A percentile compares a stretch with the other conserved stretches of the same genome.
These are phyloP conservation scores for Coturnix japonica DNA, from an alignment of 2,113 vertebrate genomes.

Conservation along the genomic window DNA sequence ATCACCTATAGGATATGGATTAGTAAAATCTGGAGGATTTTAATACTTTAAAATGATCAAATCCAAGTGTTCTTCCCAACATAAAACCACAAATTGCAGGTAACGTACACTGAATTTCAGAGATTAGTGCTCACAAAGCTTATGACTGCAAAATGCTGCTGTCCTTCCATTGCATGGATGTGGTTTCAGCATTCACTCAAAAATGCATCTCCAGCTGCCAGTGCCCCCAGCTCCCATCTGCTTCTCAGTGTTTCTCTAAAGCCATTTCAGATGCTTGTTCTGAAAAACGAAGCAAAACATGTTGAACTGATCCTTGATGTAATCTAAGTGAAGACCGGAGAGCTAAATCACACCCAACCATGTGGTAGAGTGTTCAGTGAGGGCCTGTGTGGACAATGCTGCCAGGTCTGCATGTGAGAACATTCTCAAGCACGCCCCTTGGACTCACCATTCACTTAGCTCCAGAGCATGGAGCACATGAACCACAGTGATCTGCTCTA, in stretches of 20 bases:
- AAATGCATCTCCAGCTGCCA: background rate
- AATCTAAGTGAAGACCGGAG: background rate
- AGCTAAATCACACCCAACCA: background rate
- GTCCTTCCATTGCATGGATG: background rate
- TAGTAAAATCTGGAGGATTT: background rate
- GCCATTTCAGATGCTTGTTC: background rate
- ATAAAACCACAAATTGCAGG: background rate
- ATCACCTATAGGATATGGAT: background rate
- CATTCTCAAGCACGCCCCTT: background rate
- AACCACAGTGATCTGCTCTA: slow-evolving; percentile 3
- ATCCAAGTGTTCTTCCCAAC: background rate
- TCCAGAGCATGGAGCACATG: background rate
- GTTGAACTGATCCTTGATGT: background rate
- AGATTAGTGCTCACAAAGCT: background rate
- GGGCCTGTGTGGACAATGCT: background rate
- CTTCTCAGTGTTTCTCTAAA: background rate
- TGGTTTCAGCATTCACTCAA: background rate
- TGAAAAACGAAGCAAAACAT: background rate
- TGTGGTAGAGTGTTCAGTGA: background rate
- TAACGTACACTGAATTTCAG: background rate
- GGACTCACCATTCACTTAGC: background rate
- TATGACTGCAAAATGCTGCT: background rate
- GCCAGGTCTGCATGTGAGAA: background rate
- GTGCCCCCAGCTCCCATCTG: background rate
- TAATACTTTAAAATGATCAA: background rate